Percentiles rank a stretch among this genome's conserved stretches.
These are phyloP conservation scores for Mormyrus proboscirostris DNA, from an alignment of 2,797 vertebrate genomes.

Conservation along the genomic window DNA sequence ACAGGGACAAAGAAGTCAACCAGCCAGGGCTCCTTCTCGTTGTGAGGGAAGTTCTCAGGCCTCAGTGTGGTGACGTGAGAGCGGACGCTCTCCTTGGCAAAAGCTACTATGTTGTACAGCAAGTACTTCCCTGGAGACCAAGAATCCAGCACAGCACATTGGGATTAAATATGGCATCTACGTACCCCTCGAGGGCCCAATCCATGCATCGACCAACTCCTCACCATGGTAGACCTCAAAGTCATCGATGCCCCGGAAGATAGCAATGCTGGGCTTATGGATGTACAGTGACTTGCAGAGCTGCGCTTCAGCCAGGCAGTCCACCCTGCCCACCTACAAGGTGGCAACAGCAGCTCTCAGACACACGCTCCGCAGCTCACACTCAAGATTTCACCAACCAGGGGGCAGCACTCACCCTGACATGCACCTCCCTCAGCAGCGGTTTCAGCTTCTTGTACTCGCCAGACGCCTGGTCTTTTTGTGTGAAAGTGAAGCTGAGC, in stretches of 20 bases:
- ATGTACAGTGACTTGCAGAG: conserved; percentile 81
- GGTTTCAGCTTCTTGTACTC: conserved; percentile 86
- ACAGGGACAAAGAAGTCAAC: conserved; percentile 98
- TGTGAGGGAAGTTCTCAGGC: conserved; percentile 88
- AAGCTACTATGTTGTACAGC: conserved; percentile 85
- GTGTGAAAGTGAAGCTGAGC: conserved; percentile 81
- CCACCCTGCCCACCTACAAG: conserved; percentile 79
- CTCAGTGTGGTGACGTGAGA: conserved; percentile 86
- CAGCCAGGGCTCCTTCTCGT: conserved; percentile 88
- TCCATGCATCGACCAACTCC: conserved; percentile 25
- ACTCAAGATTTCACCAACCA: background rate
- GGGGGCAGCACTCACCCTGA: conserved; percentile 69
- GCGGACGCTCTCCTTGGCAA: conserved; percentile 88
- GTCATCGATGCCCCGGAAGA: conserved; percentile 88
- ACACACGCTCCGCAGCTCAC: background rate
- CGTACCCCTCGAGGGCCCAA: background rate
- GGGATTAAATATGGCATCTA: background rate
- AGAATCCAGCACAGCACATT: background rate
- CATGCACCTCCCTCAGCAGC: conserved; percentile 76
- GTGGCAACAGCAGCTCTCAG: background rate
- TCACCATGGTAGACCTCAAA: conserved; percentile 96
- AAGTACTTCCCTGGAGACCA: conserved; percentile 76
- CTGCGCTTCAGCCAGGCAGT: conserved; percentile 67
- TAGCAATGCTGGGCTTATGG: conserved; percentile 75
- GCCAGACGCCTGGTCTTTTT: conserved; percentile 51